Percentiles rank a stretch among this genome's conserved stretches.
These are phyloP conservation scores for Syngnathus acus DNA, from an alignment of 2,797 vertebrate species.

Conservation along the genomic window DNA sequence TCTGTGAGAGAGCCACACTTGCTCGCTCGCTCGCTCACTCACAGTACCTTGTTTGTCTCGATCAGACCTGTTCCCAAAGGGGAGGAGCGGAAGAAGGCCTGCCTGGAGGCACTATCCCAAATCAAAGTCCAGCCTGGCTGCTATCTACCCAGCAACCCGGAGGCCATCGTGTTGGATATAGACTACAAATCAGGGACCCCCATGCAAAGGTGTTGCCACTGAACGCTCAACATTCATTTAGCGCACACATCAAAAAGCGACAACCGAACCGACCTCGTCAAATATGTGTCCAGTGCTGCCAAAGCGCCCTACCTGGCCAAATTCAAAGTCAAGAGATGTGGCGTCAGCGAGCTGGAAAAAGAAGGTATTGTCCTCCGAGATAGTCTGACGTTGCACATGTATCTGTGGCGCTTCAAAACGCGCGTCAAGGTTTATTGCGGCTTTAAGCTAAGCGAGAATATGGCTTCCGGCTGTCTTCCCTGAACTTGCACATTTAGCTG, in stretches of 20 bases:
- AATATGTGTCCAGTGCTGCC: conserved; percentile 73
- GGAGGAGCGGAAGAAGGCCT: conserved; percentile 90
- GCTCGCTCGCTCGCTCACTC: neutral
- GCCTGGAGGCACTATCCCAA: conserved; percentile 84
- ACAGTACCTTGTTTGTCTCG: conserved; percentile 33
- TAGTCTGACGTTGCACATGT: too few relatives aligned
- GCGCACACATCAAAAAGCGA: neutral
- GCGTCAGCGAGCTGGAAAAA: conserved; percentile 92
- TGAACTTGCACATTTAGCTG: too few relatives aligned
- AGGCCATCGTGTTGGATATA: conserved; percentile 94
- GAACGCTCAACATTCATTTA: neutral
- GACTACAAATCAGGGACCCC: conserved; percentile 95
- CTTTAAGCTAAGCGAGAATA: too few relatives aligned
- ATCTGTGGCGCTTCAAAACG: too few relatives aligned
- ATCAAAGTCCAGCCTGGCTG: conserved; percentile 95
- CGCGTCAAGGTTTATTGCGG: too few relatives aligned
- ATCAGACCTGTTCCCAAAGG: conserved; percentile 90
- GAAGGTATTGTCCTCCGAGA: conserved; percentile 73
- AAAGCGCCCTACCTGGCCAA: conserved; percentile 94
- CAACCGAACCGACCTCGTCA: neutral
- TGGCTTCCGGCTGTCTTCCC: too few relatives aligned
- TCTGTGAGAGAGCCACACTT: conserved; percentile 37
- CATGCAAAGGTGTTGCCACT: conserved; percentile 81
- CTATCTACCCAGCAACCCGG: conserved; percentile 94
- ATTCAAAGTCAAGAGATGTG: conserved; percentile 90